Evolutionary conservation across 2,888 invertebrate genomes (phyloP).

Genomic region (Entomobrya proxima): DNA sequence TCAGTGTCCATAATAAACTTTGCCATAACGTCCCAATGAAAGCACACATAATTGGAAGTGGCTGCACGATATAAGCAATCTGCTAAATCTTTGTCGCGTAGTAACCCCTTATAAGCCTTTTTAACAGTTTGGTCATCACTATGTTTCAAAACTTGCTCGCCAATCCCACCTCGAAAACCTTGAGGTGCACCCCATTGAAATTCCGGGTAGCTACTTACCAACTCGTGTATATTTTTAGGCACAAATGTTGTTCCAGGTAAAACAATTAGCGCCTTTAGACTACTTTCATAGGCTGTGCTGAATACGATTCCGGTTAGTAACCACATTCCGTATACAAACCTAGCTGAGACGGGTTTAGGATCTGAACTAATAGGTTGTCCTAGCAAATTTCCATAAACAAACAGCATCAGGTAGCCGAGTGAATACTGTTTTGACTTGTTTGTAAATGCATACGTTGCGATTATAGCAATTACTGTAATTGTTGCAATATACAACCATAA

Average conservation of each 20-base stretch:
- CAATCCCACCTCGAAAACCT: neutral
- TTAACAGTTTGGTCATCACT: neutral
- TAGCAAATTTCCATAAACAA: neutral
- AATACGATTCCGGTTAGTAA: neutral
- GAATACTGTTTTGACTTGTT: neutral
- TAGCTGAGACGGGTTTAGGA: neutral
- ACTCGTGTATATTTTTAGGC: neutral
- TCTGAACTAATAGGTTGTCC: neutral
- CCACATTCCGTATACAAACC: neutral
- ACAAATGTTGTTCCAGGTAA: neutral
- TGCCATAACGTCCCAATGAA: constrained; percentile 13
- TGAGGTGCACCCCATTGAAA: neutral
- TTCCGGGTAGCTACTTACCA: neutral
- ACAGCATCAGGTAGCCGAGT: neutral
- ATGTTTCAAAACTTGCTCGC: neutral
- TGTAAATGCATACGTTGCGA: neutral
- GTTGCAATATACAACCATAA: neutral
- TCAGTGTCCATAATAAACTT: neutral
- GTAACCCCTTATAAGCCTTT: neutral
- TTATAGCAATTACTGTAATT: neutral
- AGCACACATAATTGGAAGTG: neutral
- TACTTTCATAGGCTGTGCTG: neutral
- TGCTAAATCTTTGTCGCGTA: neutral
- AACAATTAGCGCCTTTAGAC: neutral
- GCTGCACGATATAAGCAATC: neutral